Conservation (phyloP, 2,113 vertebrate species). For the Nanorana parkeri region DNA sequence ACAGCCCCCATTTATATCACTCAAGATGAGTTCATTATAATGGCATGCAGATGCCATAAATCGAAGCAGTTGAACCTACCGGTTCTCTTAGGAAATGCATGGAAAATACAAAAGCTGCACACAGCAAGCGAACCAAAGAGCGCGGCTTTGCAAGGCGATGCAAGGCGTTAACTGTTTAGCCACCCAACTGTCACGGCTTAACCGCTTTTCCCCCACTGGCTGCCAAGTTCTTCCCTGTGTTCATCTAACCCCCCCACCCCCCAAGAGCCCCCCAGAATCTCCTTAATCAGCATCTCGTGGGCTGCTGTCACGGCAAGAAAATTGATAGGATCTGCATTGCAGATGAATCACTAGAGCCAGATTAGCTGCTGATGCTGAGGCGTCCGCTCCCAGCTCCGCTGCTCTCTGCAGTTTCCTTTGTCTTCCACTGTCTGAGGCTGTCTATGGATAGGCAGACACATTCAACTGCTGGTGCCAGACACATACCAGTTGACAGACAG, state of each 20-base stretch:
- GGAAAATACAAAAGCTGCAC: no score
- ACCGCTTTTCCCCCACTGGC: conserved; percentile 27
- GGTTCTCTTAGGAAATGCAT: no score
- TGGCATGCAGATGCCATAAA: no score
- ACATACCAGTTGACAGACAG: conserved; percentile 45
- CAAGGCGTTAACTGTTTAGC: no score
- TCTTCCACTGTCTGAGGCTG: conserved; percentile 54
- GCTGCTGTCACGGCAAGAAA: conserved; percentile 69
- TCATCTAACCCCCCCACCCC: conserved; percentile 54
- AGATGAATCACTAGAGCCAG: conserved; percentile 66
- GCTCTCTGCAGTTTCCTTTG: conserved; percentile 64
- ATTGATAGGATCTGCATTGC: conserved; percentile 72
- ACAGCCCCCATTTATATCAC: no score
- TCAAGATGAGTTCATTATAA: no score
- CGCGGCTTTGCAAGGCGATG: no score
- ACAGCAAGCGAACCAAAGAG: no score
- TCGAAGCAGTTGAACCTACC: no score
- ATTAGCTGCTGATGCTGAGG: conserved; percentile 63
- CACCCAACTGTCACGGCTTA: no score
- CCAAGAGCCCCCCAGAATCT: conserved; percentile 63
- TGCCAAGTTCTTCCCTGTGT: conserved; percentile 60
- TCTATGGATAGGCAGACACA: conserved; percentile 52
- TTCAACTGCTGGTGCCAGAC: conserved; percentile 68
- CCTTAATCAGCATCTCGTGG: conserved; percentile 65
- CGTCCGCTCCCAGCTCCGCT: conserved; percentile 57